Evolutionary conservation across 2,797 vertebrate genomes (phyloP).

Genomic region (Neosalanx taihuensis): DNA sequence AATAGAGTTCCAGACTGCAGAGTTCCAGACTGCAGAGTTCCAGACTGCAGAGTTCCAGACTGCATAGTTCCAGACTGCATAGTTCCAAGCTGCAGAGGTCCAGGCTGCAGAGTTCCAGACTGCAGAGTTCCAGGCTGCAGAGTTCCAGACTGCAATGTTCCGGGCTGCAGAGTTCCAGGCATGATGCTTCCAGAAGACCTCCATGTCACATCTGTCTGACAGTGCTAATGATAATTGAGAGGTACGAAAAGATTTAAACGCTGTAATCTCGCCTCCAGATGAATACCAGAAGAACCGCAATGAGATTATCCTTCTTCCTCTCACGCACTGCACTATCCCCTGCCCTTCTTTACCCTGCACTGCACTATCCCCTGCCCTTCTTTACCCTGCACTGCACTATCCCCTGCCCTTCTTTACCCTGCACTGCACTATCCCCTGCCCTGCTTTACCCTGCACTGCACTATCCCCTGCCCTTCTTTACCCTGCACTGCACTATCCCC

Average conservation of each 20-base stretch:
- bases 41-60: neutral
- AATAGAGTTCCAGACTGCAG: too few relatives aligned
- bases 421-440: slow-evolving; percentile 27
- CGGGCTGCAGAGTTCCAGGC: neutral
- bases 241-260: slow-evolving; percentile 33
- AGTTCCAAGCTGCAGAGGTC: too few relatives aligned
- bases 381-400: slow-evolving; percentile 35
- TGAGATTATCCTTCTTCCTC: slow-evolving; percentile 73
- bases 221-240: slow-evolving; percentile 48
- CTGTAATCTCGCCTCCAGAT: slow-evolving; percentile 51
- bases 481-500: slow-evolving; percentile 19
- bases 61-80: too few relatives aligned
- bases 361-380: slow-evolving; percentile 45
- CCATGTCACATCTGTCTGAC: slow-evolving; percentile 31
- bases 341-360: slow-evolving; percentile 22
- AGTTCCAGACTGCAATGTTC: too few relatives aligned
- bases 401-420: too few relatives aligned
- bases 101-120: too few relatives aligned
- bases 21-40: too few relatives aligned
- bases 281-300: slow-evolving; percentile 66
- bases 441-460: slow-evolving; percentile 31
- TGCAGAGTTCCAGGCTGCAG: neutral
- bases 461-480: slow-evolving; percentile 42
- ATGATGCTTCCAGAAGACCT: slow-evolving; percentile 7
- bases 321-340: slow-evolving; percentile 37